These are phyloP conservation scores for Drosophila niveifrons DNA, from an alignment of 2,888 invertebrate species.

Conservation along the genomic window DNA sequence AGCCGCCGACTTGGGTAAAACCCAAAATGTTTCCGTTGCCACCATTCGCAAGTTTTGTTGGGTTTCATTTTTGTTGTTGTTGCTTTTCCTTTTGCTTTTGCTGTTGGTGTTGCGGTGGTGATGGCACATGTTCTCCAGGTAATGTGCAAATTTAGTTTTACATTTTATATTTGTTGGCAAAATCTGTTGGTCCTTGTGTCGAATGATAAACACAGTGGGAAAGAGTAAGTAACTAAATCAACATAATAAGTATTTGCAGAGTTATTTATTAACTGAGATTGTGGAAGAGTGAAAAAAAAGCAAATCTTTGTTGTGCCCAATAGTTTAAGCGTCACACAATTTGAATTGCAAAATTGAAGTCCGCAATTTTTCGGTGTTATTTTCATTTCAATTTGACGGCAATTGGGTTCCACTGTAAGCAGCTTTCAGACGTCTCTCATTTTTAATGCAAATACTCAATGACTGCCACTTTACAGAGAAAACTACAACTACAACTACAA, in stretches of 20 bases:
- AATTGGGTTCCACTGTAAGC: constrained; percentile 65
- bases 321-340: constrained; percentile 3
- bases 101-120: constrained; percentile 34
- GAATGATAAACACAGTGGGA: constrained; percentile 30
- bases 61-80: constrained; percentile 34
- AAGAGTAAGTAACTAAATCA: not conserved
- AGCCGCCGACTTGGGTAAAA: constrained; percentile 48
- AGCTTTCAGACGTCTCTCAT: constrained; percentile 71
- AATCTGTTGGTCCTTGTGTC: constrained; percentile 44
- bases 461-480: constrained; percentile 62
- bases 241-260: not conserved
- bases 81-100: constrained; percentile 39
- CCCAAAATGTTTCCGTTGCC: constrained; percentile 54
- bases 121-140: constrained; percentile 58
- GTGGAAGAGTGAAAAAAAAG: not conserved
- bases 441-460: constrained; percentile 77
- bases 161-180: constrained; percentile 72
- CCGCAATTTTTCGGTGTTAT: not conserved
- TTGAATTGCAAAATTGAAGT: constrained; percentile 14
- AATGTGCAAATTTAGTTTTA: constrained; percentile 78
- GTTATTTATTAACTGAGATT: constrained; percentile 2
- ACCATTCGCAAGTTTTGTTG: constrained; percentile 47
- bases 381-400: constrained; percentile 15
- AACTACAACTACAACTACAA: constrained; percentile 55
- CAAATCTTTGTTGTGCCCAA: not conserved